Evolutionary conservation across 2,113 vertebrate species (phyloP), one percentile per base, ranked within the genome.

Genomic region (Ammodytes marinus): DNA sequence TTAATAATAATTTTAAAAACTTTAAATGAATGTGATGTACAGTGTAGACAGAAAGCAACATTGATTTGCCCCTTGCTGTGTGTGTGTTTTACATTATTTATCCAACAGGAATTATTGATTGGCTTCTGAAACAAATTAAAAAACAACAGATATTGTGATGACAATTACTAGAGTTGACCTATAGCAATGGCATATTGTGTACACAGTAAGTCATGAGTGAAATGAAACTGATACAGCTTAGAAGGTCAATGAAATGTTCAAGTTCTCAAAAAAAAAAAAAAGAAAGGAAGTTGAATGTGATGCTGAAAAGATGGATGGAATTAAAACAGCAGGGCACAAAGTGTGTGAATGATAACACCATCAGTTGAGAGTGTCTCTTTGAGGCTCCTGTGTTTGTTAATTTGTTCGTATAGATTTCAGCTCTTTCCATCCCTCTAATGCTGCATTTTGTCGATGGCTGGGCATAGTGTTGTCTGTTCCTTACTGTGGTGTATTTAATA

Each of bases 351-450:
- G 87, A 77, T 88, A 82, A 78, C 77, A 42, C 57, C 79, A 88
- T 90, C 82, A 80, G 74, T 82, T 85, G 74, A 53, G 74, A 64
- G 67, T 79, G 60, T 88, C 79, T 86, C 63, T 77, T 71, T 88
- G 85, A 89, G 58, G 68, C 82, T 55, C 49, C 73, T 84, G 69
- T 81, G 77, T 93, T 88, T 84, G 87, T 87, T 93, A 89, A 91
- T 94, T 91, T 94, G 83, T 90, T 83, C 74, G 4, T 92, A 94
- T 93, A 78, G 91, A 94, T 93, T 93, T 90, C 80, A 87, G 80
- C 84, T 89, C 86, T 80, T 89, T 91, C 86, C 88, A 89, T 94
- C 88, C 80, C 63, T 88, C 90, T 93, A 74, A 88, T 61, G 87
- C 74, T 80, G 87, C 81, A 42, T 80, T 78, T 80, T 90, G 81